A percentile compares a stretch with the other conserved stretches of the same genome.
These are phyloP conservation scores for Trididemnum nubilum DNA, from an alignment of 23 tunicate genomes.

Conservation along the genomic window DNA sequence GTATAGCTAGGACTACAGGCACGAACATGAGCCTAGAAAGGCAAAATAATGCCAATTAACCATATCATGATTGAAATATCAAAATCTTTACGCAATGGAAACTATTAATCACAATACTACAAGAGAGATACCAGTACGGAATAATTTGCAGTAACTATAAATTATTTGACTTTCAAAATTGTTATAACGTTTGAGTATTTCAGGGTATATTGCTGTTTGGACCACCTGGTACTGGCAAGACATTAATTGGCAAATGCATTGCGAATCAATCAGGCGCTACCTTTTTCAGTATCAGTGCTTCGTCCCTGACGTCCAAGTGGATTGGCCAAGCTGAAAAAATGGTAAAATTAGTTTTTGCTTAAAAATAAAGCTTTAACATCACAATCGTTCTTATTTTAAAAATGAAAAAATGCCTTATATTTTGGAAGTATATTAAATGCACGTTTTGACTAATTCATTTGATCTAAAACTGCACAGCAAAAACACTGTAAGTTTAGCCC, in stretches of 20 bases:
- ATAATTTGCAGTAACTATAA: too few relatives aligned
- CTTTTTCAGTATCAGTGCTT: constrained; percentile 93
- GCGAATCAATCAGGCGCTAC: constrained; percentile 95
- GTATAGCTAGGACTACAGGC: too few relatives aligned
- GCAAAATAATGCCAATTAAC: too few relatives aligned
- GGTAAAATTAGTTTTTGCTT: too few relatives aligned
- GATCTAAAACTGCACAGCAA: too few relatives aligned
- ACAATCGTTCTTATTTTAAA: background rate
- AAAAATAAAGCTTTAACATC: background rate
- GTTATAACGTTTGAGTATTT: background rate
- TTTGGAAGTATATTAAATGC: background rate
- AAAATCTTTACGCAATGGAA: too few relatives aligned
- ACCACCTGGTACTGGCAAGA: constrained; percentile 99
- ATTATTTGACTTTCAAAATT: too few relatives aligned
- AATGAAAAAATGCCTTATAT: background rate
- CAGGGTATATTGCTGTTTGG: constrained; percentile 96
- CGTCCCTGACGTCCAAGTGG: constrained; percentile 98
- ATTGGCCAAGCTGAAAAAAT: constrained; percentile 99
- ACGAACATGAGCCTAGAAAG: too few relatives aligned
- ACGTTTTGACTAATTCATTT: background rate
- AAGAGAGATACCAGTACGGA: too few relatives aligned
- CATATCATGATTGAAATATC: too few relatives aligned
- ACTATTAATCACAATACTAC: too few relatives aligned
- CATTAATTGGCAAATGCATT: constrained; percentile 97
- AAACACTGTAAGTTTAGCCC: too few relatives aligned